These are phyloP conservation scores for Phalacrocorax brasilianus DNA, from an alignment of 2,113 vertebrate genomes.

Conservation along the genomic window DNA sequence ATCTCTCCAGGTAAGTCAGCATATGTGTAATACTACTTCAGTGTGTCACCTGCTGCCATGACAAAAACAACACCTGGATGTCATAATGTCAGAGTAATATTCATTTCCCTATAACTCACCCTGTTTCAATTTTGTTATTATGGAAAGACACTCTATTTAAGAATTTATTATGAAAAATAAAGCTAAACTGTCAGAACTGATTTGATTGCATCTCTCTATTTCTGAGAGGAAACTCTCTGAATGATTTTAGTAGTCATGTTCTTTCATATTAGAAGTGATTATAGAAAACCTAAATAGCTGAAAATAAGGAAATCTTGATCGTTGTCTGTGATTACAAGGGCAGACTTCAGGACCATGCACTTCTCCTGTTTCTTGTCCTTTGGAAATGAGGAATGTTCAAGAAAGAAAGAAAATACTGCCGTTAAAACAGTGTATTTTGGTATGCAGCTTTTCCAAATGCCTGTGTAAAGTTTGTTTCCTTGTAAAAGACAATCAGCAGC, in stretches of 20 bases:
- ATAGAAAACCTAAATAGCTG: not conserved
- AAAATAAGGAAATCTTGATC: not conserved
- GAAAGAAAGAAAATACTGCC: not conserved
- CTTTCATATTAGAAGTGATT: not conserved
- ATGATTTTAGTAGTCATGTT: not conserved
- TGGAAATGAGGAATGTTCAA: not conserved
- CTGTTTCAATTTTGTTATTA: not conserved
- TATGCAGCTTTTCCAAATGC: not conserved
- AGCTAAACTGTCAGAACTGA: not conserved
- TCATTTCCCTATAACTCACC: not conserved
- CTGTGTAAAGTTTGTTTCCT: not conserved
- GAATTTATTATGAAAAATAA: not conserved
- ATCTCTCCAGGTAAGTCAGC: not conserved
- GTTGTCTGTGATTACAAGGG: not conserved
- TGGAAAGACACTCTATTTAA: not conserved
- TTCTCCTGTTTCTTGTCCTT: not conserved
- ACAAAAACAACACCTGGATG: not conserved
- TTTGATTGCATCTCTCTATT: not conserved
- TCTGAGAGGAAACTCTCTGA: not conserved
- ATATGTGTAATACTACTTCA: not conserved
- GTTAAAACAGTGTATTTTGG: not conserved
- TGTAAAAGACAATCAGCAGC: not conserved
- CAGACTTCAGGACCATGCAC: not conserved
- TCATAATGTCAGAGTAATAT: not conserved
- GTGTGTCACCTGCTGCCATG: not conserved